Evolutionary conservation across 1,140 invertebrate genomes (phyloP).

Genomic region (Metaphire vulgaris): DNA sequence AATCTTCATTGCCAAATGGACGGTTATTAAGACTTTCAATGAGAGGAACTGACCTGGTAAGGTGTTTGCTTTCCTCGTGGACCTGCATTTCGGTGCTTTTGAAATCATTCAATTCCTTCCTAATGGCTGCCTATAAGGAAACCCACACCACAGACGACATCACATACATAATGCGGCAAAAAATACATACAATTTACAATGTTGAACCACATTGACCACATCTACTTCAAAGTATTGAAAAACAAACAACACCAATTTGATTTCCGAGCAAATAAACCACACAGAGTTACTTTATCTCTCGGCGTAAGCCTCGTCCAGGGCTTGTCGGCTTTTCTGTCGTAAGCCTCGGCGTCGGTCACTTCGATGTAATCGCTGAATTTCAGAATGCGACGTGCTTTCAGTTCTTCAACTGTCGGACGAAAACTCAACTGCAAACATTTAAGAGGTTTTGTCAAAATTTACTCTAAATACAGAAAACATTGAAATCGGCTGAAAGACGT

Average conservation of each 20-base stretch:
- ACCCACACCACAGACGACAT: not conserved
- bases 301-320: conserved; percentile 97
- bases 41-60: conserved; percentile 59
- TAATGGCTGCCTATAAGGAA: conserved; percentile 70
- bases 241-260: no score
- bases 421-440: conserved; percentile 80
- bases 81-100: conserved; percentile 99
- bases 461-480: no score
- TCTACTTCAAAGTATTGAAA: no score
- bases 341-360: conserved; percentile 92
- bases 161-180: no score
- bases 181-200: no score
- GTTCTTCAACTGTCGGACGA: conserved; percentile 92
- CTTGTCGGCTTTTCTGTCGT: conserved; percentile 91
- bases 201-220: no score
- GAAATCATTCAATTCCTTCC: conserved; percentile 99
- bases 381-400: conserved; percentile 99
- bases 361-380: conserved; percentile 99
- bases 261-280: no score
- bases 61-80: conserved; percentile 94
- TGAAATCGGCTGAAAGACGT: no score
- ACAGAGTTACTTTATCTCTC: conserved; percentile 85
- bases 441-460: no score
- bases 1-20: no score
- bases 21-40: no score